Percentiles rank a stretch among this genome's conserved stretches.
Evolutionary conservation across 2,113 vertebrate species (phyloP).

Genomic region (Campylorhamphus procurvoides): DNA sequence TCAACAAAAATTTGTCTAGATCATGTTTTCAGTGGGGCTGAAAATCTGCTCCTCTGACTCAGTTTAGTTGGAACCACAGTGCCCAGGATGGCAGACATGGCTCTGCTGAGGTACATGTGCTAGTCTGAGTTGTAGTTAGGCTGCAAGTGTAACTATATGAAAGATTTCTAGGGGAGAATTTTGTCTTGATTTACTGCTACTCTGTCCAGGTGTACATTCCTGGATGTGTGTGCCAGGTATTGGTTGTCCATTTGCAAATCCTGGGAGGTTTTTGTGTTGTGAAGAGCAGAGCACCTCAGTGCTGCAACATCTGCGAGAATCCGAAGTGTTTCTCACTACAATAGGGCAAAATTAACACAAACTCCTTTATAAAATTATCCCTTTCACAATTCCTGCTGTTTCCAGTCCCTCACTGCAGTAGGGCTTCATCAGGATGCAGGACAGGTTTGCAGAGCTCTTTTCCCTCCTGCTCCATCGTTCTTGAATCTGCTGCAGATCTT

Average conservation of each 20-base stretch:
- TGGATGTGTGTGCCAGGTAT: not conserved
- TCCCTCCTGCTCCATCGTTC: not conserved
- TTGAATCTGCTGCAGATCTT: not conserved
- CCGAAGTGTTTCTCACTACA: not conserved
- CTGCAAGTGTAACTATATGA: not conserved
- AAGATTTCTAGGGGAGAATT: not conserved
- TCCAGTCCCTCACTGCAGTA: not conserved
- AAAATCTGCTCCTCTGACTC: not conserved
- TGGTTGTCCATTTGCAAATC: not conserved
- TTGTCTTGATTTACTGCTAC: not conserved
- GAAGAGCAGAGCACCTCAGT: not conserved
- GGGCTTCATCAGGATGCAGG: conserved; percentile 41
- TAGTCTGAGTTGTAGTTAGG: not conserved
- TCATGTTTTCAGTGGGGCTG: not conserved
- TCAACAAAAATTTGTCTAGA: not conserved
- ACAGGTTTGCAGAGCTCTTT: not conserved
- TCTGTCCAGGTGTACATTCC: not conserved
- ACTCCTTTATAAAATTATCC: not conserved
- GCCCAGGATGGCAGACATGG: not conserved
- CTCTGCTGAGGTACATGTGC: fast-evolving
- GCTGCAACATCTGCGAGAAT: not conserved
- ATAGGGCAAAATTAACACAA: not conserved
- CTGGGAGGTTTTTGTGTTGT: fast-evolving
- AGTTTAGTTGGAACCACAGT: not conserved
- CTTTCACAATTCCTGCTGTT: not conserved